Percentiles rank a stretch among this genome's conserved stretches.
Evolutionary conservation across 2,113 vertebrate genomes (phyloP).

Genomic region (Bungarus multicinctus): DNA sequence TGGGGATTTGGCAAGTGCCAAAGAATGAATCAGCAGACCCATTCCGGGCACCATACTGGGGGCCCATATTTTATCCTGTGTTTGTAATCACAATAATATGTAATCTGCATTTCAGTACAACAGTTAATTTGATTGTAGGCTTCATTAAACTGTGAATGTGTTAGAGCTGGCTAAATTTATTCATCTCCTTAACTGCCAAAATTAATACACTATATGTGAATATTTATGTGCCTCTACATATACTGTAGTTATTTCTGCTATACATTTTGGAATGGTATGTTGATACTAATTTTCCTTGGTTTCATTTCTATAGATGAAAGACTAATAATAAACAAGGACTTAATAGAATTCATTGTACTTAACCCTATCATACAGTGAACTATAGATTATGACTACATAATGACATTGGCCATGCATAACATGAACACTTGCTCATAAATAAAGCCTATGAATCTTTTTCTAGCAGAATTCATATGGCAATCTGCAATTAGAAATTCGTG

Average conservation of each 20-base stretch:
- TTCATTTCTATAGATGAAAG: neutral
- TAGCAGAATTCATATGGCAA: neutral
- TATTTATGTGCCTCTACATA: neutral
- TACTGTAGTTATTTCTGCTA: neutral
- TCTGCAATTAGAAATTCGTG: neutral
- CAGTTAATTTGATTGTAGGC: neutral
- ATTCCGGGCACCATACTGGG: neutral
- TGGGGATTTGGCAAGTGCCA: neutral
- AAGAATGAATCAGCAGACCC: neutral
- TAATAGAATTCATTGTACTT: neutral
- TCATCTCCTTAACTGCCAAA: neutral
- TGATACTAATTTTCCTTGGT: neutral
- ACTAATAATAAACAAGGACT: neutral
- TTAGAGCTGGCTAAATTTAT: neutral
- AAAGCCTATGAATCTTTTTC: neutral
- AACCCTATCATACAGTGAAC: neutral
- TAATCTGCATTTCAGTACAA: neutral
- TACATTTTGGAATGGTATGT: neutral
- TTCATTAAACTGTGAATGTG: neutral
- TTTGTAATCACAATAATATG: constrained; percentile 4
- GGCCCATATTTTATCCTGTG: neutral
- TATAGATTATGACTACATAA: neutral
- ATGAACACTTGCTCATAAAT: neutral
- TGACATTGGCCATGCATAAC: neutral
- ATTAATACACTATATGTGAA: neutral